phyloP scores from a whole-genome alignment of 2,797 vertebrate genomes.

The Peromyscus melanophrys region DNA sequence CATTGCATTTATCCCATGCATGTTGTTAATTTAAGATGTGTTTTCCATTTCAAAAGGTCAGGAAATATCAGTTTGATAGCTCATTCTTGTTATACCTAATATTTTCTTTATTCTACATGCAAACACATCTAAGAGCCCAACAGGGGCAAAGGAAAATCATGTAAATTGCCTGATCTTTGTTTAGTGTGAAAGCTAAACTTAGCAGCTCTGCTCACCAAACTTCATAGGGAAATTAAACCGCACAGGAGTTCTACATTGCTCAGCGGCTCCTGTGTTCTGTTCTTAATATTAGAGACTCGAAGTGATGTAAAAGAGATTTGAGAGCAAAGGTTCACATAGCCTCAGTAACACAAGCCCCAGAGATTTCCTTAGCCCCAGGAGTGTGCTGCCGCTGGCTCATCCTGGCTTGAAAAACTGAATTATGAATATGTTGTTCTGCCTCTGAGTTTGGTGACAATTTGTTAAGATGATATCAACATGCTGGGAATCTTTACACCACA shows the following conservation, averaged over 20 bases:
- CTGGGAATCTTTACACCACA: not conserved
- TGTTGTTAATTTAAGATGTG: conserved; percentile 82
- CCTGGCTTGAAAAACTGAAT: not conserved
- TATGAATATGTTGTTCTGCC: not conserved
- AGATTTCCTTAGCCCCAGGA: not conserved
- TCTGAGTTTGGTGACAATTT: not conserved
- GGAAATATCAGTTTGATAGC: conserved; percentile 82
- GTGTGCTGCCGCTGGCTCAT: not conserved
- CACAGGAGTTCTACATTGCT: conserved; percentile 17
- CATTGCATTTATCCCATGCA: conserved; percentile 78
- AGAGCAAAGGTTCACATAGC: not conserved
- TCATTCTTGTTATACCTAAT: conserved; percentile 82
- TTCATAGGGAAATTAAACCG: conserved; percentile 57
- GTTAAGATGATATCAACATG: not conserved
- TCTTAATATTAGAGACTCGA: not conserved
- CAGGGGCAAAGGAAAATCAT: conserved; percentile 69
- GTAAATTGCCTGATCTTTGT: conserved; percentile 77
- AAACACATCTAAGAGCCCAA: conserved; percentile 74
- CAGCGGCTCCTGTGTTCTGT: not conserved
- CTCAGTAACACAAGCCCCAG: not conserved
- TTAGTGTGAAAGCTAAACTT: conserved; percentile 68
- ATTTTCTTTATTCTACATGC: conserved; percentile 80
- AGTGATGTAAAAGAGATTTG: not conserved
- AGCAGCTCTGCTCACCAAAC: not conserved
- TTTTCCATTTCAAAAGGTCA: conserved; percentile 82